These are phyloP conservation scores for Scortum barcoo DNA, from an alignment of 2,113 vertebrate species.

Conservation along the genomic window DNA sequence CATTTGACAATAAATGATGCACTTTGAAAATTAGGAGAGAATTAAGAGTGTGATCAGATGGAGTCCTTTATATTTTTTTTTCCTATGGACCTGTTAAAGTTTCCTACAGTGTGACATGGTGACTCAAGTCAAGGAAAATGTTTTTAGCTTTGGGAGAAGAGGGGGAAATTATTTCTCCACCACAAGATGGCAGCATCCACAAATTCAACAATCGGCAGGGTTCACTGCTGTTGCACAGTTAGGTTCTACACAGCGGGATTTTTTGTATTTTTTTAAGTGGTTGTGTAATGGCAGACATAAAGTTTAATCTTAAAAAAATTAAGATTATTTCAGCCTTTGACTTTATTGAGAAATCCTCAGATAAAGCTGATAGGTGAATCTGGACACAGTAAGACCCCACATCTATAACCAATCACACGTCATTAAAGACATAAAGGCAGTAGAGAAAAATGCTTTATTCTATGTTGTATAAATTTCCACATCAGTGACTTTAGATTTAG, in stretches of 20 bases:
- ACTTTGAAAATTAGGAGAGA: not conserved
- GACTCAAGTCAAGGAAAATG: not conserved
- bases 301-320: not conserved
- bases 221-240: not conserved
- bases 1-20: not conserved
- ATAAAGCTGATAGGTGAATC: not conserved
- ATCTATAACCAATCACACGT: not conserved
- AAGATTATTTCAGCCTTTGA: not conserved
- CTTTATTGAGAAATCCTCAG: no score
- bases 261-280: not conserved
- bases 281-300: not conserved
- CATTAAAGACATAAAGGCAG: not conserved
- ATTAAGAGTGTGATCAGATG: not conserved
- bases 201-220: not conserved
- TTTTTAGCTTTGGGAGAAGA: not conserved
- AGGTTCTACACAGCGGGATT: no score
- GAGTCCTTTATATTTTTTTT: not conserved
- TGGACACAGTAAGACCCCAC: not conserved
- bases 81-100: not conserved
- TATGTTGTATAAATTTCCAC: not conserved
- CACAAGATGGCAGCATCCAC: conserved; percentile 65
- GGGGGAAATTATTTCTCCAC: not conserved
- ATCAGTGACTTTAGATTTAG: not conserved
- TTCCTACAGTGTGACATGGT: not conserved
- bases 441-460: conserved; percentile 43